Percentiles rank a stretch among this genome's conserved stretches.
These are phyloP conservation scores for Drosophila nigrodunni DNA, from an alignment of 1,140 invertebrate species.

Conservation along the genomic window DNA sequence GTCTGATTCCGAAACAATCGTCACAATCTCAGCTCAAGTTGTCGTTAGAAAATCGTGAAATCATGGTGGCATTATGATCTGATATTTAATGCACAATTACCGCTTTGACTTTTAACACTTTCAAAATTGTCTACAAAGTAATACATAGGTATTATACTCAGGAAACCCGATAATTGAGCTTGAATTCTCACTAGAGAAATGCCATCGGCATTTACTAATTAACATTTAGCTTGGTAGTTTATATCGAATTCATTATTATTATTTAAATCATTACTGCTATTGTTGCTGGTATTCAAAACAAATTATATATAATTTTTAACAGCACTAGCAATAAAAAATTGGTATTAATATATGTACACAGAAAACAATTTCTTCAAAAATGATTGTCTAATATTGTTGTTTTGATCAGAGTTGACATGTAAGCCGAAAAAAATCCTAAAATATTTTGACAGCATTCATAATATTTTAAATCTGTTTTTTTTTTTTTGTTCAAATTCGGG, in stretches of 20 bases:
- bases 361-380: too few relatives aligned
- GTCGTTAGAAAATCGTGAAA: conserved; percentile 28
- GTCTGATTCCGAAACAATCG: background rate
- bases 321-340: too few relatives aligned
- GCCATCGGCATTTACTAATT: conserved; percentile 13
- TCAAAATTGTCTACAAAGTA: conserved; percentile 9
- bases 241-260: background rate
- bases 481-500: too few relatives aligned
- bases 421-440: too few relatives aligned
- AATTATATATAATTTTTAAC: too few relatives aligned
- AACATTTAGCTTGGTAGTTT: background rate
- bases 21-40: conserved; percentile 20
- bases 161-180: background rate
- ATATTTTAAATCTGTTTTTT: too few relatives aligned
- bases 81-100: conserved; percentile 7
- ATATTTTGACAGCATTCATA: too few relatives aligned
- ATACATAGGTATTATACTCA: conserved; percentile 17
- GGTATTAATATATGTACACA: too few relatives aligned
- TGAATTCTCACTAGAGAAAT: conserved; percentile 1
- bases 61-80: conserved; percentile 23
- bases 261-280: background rate
- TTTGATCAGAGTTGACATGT: too few relatives aligned
- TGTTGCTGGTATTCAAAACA: too few relatives aligned
- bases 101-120: conserved; percentile 27
- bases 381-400: too few relatives aligned